A percentile compares a stretch with the other conserved stretches of the same genome.
Conservation (phyloP, 2,888 invertebrate species). For the Caenorhabditis parvicauda region DNA sequence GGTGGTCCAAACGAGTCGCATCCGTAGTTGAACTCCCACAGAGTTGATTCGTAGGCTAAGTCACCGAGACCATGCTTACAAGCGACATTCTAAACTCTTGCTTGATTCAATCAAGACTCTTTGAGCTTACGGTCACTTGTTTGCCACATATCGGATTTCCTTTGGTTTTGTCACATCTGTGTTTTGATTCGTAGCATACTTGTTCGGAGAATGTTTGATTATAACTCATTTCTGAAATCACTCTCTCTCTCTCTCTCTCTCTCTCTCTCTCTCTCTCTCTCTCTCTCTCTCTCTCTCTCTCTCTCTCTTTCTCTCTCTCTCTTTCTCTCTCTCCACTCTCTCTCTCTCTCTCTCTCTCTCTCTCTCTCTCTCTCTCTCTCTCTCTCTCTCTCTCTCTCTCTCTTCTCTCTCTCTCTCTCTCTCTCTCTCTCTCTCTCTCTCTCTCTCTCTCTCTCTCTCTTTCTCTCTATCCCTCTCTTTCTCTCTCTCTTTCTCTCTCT, state of each 20-base stretch:
- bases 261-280: neutral
- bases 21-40: no score
- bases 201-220: neutral
- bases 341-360: constrained; percentile 2
- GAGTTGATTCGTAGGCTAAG: no score
- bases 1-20: no score
- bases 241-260: constrained; percentile 2
- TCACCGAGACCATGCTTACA: no score
- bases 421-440: neutral
- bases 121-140: no score
- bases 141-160: no score
- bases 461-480: neutral
- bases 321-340: constrained; percentile 8
- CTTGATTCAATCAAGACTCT: no score
- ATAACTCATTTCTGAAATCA: neutral
- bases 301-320: constrained; percentile 2
- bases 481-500: neutral
- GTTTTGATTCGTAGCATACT: no score
- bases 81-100: no score
- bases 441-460: neutral
- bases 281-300: neutral
- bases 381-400: neutral
- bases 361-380: neutral
- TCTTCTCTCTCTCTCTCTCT: constrained; percentile 1
- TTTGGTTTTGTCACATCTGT: no score